These are phyloP conservation scores for Schrankia costaestrigalis DNA, from an alignment of 2,888 invertebrate species.

Conservation along the genomic window DNA sequence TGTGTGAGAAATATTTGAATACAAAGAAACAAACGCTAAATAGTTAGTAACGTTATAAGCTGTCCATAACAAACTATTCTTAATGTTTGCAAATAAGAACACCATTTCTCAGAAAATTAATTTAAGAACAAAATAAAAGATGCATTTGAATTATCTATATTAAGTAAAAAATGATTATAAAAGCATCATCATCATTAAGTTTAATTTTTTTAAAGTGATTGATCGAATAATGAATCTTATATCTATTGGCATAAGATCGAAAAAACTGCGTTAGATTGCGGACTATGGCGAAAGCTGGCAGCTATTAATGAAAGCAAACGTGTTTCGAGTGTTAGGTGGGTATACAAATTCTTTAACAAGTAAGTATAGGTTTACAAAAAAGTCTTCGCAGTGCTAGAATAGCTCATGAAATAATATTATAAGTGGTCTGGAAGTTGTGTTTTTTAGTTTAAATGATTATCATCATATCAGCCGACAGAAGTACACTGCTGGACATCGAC, in stretches of 20 bases:
- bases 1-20: too few species aligned
- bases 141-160: slow-evolving; percentile 14
- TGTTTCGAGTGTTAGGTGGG: slow-evolving; percentile 26
- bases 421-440: too few species aligned
- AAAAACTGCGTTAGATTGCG: slow-evolving; percentile 13
- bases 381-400: too few species aligned
- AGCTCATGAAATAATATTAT: too few species aligned
- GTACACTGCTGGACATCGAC: too few species aligned
- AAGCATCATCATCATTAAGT: slow-evolving; percentile 20
- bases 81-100: neutral
- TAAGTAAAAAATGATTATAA: slow-evolving; percentile 19
- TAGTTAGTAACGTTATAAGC: too few species aligned
- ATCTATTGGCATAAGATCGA: slow-evolving; percentile 23
- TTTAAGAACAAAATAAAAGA: neutral
- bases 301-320: slow-evolving; percentile 33
- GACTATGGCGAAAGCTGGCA: slow-evolving; percentile 30
- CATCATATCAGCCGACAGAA: too few species aligned
- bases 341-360: slow-evolving; percentile 15
- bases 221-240: slow-evolving; percentile 28
- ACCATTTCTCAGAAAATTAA: too few species aligned
- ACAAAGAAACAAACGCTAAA: too few species aligned
- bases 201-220: slow-evolving; percentile 19
- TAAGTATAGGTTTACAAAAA: slow-evolving; percentile 12
- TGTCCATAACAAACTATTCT: too few species aligned
- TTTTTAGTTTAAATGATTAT: too few species aligned